Conservation (phyloP, 2,113 vertebrate genomes). For the Ancistrus triradiatus region DNA sequence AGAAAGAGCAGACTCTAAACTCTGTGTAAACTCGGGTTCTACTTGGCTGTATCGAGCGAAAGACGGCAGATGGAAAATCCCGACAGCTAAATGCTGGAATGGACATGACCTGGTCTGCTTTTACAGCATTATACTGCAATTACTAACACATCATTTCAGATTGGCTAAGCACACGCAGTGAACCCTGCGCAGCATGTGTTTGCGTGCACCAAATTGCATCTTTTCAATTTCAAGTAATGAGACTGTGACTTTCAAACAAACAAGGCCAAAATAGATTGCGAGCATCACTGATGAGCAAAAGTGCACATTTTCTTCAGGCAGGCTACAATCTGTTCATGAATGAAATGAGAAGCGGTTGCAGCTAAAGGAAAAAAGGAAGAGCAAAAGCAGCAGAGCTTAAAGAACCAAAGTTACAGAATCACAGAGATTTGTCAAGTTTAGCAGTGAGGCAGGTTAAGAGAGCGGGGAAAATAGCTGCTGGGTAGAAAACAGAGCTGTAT, state of each 20-base stretch:
- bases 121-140: conserved; percentile 5
- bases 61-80: no score
- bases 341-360: conserved; percentile 7
- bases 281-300: conserved; percentile 1
- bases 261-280: not conserved
- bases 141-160: conserved; percentile 1
- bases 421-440: not conserved
- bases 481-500: not conserved
- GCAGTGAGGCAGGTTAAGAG: not conserved
- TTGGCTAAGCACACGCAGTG: not conserved
- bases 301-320: conserved; percentile 4
- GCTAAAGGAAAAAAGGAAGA: not conserved
- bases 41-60: not conserved
- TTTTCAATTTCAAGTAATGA: conserved; percentile 4
- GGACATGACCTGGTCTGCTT: no score
- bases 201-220: conserved; percentile 1
- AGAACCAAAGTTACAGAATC: not conserved
- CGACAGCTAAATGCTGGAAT: no score
- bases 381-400: not conserved
- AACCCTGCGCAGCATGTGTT: not conserved
- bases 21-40: not conserved
- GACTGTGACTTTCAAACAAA: conserved; percentile 1
- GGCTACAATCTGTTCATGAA: conserved; percentile 1
- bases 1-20: not conserved
- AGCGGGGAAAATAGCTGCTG: conserved; percentile 6